Evolutionary conservation across 2,797 vertebrate species (phyloP), one percentile per base, ranked within the genome.

Genomic region (Anniella stebbinsi): DNA sequence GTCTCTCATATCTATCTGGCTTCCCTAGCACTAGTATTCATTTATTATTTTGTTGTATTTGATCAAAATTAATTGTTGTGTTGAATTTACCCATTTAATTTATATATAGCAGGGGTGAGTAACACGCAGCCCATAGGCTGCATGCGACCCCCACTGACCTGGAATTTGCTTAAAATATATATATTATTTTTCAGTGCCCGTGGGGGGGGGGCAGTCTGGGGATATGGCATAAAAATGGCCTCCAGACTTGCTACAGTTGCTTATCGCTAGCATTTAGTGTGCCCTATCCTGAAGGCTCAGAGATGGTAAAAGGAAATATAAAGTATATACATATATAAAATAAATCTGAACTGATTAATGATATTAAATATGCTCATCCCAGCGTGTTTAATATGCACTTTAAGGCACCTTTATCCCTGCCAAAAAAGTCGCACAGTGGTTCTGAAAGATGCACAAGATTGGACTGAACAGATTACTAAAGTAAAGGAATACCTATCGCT

Each of bases 1-100:
- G 28, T 48, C 81, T 89, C 86, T 87, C 86, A n/a, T 63, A 11
- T 90, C 84, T 82, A 12, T 75, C 66, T 86, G 28, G 45, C 60
- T n/a, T 11, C 41, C n/a, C 28, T 28, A 30, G 63, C 63, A 30
- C 66, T 84, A 87, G 77, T 4, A 45, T 85, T 93, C 92, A 70
- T 69, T 93, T 90, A 84, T 70, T 18, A 10, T 82, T 11, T 48
- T 12, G 28, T 66, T 17, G 0, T 41, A 45, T 45, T 88, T 60
- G 60, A 63, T 70, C 89, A 30, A 75, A n/a, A 30, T 33, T 54
- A 54, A 83, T 90, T 33, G 78, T 75, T 0, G 0, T n/a, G 70
- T 88, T 89, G 92, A 80, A 41, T 82, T 80, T 48, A 48, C 6
- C 60, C 4, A 10, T 84, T 67, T 45, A 67, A 17, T 45, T 48